Conservation (phyloP, 2,888 invertebrate species). For the Mycalesis mineus region DNA sequence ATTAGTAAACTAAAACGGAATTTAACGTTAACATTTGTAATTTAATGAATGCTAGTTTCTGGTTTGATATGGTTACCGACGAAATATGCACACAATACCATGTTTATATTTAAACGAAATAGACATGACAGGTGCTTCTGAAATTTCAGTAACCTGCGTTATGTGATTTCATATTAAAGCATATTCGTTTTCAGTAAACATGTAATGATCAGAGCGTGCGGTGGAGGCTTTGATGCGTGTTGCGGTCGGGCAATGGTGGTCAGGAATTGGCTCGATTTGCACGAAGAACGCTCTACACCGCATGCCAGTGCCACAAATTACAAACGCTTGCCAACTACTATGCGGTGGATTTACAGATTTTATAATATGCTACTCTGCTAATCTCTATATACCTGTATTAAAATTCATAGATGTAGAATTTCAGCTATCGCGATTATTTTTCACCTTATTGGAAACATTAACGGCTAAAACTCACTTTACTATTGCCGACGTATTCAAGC, state of each 20-base stretch:
- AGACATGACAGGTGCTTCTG: conserved; percentile 4
- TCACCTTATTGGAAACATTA: too few relatives aligned
- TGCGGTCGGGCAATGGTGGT: conserved; percentile 66
- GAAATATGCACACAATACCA: not conserved
- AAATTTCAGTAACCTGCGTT: conserved; percentile 24
- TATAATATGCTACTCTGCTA: too few relatives aligned
- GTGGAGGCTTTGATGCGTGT: conserved; percentile 72
- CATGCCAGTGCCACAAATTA: conserved; percentile 31
- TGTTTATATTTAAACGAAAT: conserved; percentile 25
- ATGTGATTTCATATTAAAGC: conserved; percentile 13
- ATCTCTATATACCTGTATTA: not conserved
- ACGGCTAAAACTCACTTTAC: too few relatives aligned
- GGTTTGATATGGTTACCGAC: not conserved
- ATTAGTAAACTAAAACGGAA: not conserved
- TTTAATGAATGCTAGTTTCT: not conserved
- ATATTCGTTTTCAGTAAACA: conserved; percentile 47
- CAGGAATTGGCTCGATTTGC: conserved; percentile 69
- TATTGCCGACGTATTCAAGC: too few relatives aligned
- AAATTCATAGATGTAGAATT: too few relatives aligned
- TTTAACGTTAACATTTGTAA: not conserved
- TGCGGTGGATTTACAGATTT: not conserved
- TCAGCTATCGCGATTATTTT: too few relatives aligned
- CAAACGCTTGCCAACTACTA: conserved; percentile 5
- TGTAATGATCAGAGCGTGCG: conserved; percentile 48
- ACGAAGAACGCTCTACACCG: conserved; percentile 50